Evolutionary conservation across 1,140 invertebrate genomes (phyloP).

Genomic region (Drosophila leontia): DNA sequence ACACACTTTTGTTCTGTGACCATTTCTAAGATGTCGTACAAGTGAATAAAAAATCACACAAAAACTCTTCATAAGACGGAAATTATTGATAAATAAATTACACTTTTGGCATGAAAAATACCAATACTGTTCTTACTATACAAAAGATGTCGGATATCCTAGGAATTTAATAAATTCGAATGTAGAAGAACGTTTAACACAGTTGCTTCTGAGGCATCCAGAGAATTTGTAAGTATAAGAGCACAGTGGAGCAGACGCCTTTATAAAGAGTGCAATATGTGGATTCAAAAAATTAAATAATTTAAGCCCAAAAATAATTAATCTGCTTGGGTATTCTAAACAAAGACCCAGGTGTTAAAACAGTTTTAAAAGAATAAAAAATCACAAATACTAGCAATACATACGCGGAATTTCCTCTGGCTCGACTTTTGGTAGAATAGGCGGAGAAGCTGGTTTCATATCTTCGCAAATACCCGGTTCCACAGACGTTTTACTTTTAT

Average conservation of each 20-base stretch:
- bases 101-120: background rate
- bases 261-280: background rate
- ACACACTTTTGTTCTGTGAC: slow-evolving; percentile 5
- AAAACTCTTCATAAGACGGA: background rate
- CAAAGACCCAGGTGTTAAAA: too few relatives aligned
- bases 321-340: background rate
- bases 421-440: background rate
- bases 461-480: slow-evolving; percentile 4
- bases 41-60: slow-evolving; percentile 9
- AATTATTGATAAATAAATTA: background rate
- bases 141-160: too few relatives aligned
- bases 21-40: slow-evolving; percentile 10
- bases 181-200: background rate
- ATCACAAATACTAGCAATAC: slow-evolving; percentile 5
- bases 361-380: too few relatives aligned
- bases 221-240: slow-evolving; percentile 6
- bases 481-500: slow-evolving; percentile 16
- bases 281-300: background rate
- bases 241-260: background rate
- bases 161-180: background rate
- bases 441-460: slow-evolving; percentile 16
- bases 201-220: background rate
- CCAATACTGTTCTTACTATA: background rate
- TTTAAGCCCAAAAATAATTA: background rate
- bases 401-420: slow-evolving; percentile 31